Conservation (phyloP, 2,888 invertebrate species). For the Escarpia spicata region DNA sequence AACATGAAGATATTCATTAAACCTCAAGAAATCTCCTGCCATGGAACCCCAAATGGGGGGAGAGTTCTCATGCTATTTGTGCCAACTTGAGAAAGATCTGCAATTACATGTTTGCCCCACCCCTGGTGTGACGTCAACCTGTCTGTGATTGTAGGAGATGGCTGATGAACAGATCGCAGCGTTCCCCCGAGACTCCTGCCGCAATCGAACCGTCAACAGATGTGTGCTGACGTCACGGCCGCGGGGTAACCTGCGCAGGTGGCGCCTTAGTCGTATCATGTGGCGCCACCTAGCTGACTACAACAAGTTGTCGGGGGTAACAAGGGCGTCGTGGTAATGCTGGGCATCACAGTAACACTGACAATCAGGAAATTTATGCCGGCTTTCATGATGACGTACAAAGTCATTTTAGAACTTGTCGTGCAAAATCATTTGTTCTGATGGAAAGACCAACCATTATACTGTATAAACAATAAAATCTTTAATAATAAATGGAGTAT, state of each 20-base stretch:
- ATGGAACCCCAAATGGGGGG: no score
- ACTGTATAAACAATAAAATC: neutral
- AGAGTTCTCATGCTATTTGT: no score
- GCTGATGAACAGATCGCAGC: slow-evolving; percentile 81
- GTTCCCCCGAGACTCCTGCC: slow-evolving; percentile 69
- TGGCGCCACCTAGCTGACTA: slow-evolving; percentile 93
- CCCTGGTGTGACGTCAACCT: no score
- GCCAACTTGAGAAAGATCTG: no score
- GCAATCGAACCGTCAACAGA: slow-evolving; percentile 69
- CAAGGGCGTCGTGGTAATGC: slow-evolving; percentile 87
- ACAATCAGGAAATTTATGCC: neutral
- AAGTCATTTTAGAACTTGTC: neutral
- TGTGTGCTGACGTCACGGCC: slow-evolving; percentile 91
- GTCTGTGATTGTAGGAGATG: slow-evolving; percentile 71
- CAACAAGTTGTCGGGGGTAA: slow-evolving; percentile 89
- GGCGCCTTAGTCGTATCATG: slow-evolving; percentile 88
- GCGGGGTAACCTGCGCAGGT: slow-evolving; percentile 81
- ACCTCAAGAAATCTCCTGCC: no score
- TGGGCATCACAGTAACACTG: neutral
- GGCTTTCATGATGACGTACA: neutral
- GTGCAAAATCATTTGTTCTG: neutral
- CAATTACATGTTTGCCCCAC: neutral
- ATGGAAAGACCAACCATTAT: neutral
- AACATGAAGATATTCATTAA: no score
- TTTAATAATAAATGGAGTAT: neutral